phyloP scores from a whole-genome alignment of 1,140 invertebrate genomes.

The Amphibalanus amphitrite region DNA sequence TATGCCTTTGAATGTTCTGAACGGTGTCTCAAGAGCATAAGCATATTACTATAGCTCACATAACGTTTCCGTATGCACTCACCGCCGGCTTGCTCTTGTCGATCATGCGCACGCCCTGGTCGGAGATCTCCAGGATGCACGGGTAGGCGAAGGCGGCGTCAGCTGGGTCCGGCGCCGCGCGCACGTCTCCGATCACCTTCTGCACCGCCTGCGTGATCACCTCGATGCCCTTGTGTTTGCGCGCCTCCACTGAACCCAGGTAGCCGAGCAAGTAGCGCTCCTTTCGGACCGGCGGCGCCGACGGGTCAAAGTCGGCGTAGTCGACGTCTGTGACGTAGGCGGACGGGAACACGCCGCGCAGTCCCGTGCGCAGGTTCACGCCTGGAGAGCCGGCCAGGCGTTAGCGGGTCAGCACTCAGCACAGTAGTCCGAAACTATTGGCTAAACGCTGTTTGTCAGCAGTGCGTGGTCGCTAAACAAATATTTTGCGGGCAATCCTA shows the following conservation, averaged over 20 bases:
- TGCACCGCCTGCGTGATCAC: conserved; percentile 36
- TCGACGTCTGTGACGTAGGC: conserved; percentile 92
- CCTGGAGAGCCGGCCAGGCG: conserved; percentile 34
- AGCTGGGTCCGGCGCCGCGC: conserved; percentile 34
- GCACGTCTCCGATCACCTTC: conserved; percentile 33
- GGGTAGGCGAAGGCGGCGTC: conserved; percentile 41
- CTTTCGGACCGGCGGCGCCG: conserved; percentile 60
- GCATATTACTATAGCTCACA: too few species aligned
- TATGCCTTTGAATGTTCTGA: too few species aligned
- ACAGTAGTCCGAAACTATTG: too few species aligned
- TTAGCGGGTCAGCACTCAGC: too few species aligned
- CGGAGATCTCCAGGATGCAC: conserved; percentile 82
- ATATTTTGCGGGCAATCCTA: too few species aligned
- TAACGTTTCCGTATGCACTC: conserved; percentile 21
- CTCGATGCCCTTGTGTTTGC: conserved; percentile 64
- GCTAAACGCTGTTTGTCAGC: too few species aligned
- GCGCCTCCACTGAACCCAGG: conserved; percentile 86
- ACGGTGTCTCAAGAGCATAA: too few species aligned
- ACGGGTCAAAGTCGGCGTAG: conserved; percentile 81
- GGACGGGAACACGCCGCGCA: conserved; percentile 87
- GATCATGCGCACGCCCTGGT: conserved; percentile 86
- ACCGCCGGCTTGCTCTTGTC: conserved; percentile 62
- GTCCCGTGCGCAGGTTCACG: conserved; percentile 77
- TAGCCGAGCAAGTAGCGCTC: conserved; percentile 83
- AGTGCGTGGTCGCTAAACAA: too few species aligned